Evolutionary conservation across 1,140 invertebrate genomes (phyloP).

Genomic region (Hestina assimilis): DNA sequence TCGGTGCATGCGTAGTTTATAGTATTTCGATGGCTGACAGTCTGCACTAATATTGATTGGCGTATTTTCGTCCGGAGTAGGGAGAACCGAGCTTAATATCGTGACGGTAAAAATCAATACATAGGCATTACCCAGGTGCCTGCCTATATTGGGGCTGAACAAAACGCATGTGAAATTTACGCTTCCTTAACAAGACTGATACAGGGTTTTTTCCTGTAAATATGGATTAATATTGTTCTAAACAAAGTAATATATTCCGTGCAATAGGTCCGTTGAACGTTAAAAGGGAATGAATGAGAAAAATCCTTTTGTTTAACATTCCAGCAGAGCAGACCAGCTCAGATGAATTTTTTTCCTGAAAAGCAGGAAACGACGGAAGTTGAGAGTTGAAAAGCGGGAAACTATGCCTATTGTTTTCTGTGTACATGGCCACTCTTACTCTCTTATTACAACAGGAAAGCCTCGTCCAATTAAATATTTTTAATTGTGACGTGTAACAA

Average conservation of each 20-base stretch:
- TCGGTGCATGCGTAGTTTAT: constrained; percentile 55
- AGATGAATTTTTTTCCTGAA: constrained; percentile 53
- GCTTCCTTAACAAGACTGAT: no score
- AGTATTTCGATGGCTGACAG: constrained; percentile 38
- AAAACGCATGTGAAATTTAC: no score
- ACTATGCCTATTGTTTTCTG: constrained; percentile 27
- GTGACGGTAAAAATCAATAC: not conserved
- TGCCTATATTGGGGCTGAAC: no score
- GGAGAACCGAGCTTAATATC: not conserved
- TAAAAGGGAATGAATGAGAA: constrained; percentile 45
- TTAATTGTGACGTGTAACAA: no score
- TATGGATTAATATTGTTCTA: not conserved
- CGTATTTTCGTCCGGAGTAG: constrained; percentile 15
- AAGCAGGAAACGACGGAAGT: constrained; percentile 37
- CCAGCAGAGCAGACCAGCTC: constrained; percentile 33
- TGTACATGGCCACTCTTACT: not conserved
- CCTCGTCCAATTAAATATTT: not conserved
- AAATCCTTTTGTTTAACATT: constrained; percentile 58
- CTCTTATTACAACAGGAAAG: not conserved
- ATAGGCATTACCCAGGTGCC: no score
- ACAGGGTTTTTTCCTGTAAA: not conserved
- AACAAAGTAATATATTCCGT: constrained; percentile 3
- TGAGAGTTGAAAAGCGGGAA: constrained; percentile 44
- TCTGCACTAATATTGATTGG: constrained; percentile 51
- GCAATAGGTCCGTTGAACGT: constrained; percentile 25